phyloP scores from a whole-genome alignment of 2,888 invertebrate genomes.

The Dorcus hopei region DNA sequence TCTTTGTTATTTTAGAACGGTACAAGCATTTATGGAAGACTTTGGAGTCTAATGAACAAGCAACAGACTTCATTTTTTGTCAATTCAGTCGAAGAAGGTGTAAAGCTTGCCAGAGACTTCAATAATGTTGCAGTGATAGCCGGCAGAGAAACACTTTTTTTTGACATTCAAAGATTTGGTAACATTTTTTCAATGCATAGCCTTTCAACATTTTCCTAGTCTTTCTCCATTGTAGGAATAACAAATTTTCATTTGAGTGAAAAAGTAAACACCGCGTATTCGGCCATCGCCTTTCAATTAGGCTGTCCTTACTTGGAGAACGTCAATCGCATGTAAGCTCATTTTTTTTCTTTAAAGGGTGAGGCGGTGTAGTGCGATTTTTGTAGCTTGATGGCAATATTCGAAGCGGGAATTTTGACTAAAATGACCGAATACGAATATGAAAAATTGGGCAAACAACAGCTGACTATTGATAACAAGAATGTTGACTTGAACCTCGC shows the following conservation, averaged over 20 bases:
- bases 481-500: constrained; percentile 36
- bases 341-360: background rate
- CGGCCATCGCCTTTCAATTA: constrained; percentile 72
- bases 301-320: constrained; percentile 74
- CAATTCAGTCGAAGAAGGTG: constrained; percentile 69
- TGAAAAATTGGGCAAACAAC: constrained; percentile 63
- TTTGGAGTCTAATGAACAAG: constrained; percentile 64
- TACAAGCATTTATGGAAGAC: constrained; percentile 67
- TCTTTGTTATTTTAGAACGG: constrained; percentile 57
- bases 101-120: constrained; percentile 61
- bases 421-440: constrained; percentile 77
- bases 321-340: constrained; percentile 65
- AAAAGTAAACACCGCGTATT: constrained; percentile 73
- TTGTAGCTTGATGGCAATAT: constrained; percentile 65
- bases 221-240: constrained; percentile 50
- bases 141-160: constrained; percentile 71
- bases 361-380: background rate
- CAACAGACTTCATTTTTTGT: constrained; percentile 55
- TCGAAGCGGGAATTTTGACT: constrained; percentile 72
- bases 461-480: constrained; percentile 43
- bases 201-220: no score
- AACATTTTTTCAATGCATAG: constrained; percentile 21
- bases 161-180: constrained; percentile 74
- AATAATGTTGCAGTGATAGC: constrained; percentile 65
- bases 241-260: constrained; percentile 72